phyloP scores from a whole-genome alignment of 2,113 vertebrate species.

The Trogon melanurus region DNA sequence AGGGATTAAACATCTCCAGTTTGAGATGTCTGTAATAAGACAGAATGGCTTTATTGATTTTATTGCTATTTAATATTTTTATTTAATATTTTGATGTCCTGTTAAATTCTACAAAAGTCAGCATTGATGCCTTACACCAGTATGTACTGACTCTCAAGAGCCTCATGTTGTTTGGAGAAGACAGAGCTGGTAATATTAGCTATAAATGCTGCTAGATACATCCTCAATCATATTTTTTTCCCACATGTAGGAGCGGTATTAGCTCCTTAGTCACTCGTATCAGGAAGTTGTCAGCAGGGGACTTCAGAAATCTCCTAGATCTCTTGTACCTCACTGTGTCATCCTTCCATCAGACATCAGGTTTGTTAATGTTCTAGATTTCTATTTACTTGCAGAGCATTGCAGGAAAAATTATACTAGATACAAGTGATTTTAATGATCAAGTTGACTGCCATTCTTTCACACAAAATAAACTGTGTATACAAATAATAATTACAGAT shows the following conservation, averaged over 20 bases:
- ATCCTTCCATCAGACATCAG: background rate
- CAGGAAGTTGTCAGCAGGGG: background rate
- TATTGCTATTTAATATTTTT: background rate
- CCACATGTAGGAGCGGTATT: too few species aligned
- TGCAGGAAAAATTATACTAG: background rate
- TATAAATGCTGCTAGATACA: too few species aligned
- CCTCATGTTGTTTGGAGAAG: background rate
- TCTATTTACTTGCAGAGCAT: background rate
- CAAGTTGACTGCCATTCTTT: background rate
- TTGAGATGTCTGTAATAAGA: background rate
- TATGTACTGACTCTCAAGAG: background rate
- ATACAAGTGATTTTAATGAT: background rate
- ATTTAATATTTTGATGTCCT: background rate
- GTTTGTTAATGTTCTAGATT: background rate
- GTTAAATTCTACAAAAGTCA: background rate
- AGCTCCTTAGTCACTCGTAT: background rate
- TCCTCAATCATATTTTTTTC: too few species aligned
- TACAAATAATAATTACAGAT: background rate
- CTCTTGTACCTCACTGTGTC: background rate
- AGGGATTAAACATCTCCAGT: background rate
- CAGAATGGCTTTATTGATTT: background rate
- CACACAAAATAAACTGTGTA: background rate
- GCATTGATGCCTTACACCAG: background rate
- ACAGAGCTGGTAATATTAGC: background rate
- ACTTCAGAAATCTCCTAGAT: background rate